Evolutionary conservation across 37 sponge, comb jelly and placozoan genomes (phyloP), one percentile per base, ranked within the genome.

Genomic region (Chondrilla cf. caribensis): DNA sequence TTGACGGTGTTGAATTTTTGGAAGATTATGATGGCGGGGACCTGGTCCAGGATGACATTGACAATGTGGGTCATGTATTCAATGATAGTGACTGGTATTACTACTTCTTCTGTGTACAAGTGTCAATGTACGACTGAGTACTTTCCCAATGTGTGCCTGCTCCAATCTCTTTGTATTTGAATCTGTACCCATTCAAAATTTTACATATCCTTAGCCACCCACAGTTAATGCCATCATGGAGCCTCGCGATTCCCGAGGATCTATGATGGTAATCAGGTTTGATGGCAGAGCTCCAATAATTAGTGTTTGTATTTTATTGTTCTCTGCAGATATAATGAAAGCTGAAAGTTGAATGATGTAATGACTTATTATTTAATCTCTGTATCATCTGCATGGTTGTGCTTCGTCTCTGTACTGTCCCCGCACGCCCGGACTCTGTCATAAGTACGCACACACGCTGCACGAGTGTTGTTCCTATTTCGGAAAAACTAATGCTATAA

Each of bases 1-100:
- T 91, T 5, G 95, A 89, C 36, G 92, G 68, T 18, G 70, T 94
- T 26, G 24, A 80, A 28, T 90, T 90, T 83, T 87, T 89, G 84
- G 90, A 89, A 0, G 70, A 86, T 25, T 77, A 47, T 38, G 93
- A 92, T 43, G 94, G 87, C 17, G 83, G 82, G 0, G 94, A 94
- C 59, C 82, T 87, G 36, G 93, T 86, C 14, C 87, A 77, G 29
- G 87, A 92, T 24, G 84, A 81, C 62, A 78, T 85, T 82, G 85
- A 86, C 70, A 75, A 38, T 35, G 89, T 80, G 54, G 39, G 88
- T 39, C 6, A n/a, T n/a, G n/a, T n/a, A n/a, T n/a, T n/a, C n/a
- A n/a, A n/a, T n/a, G n/a, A n/a, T n/a, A 38, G 70, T 4, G 37
- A 55, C 57, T 55, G 57, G 17, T 55, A 17, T 55, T 19, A 55